A percentile compares a stretch with the other conserved stretches of the same genome.
phyloP scores from a whole-genome alignment of 2,797 vertebrate species.

The Spheniscus humboldti region DNA sequence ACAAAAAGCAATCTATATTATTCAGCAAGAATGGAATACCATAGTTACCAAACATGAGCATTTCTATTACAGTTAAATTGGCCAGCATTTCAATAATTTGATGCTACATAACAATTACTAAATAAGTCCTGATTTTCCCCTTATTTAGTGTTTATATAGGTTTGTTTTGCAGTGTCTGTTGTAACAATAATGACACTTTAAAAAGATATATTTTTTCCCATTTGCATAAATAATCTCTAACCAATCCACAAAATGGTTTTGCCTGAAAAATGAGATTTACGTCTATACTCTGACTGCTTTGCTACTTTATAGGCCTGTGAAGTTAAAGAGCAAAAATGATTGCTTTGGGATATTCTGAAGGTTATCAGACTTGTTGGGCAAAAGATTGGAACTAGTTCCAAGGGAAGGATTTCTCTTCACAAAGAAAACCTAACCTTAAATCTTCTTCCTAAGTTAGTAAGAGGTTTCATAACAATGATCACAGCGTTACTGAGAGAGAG shows the following conservation, averaged over 20 bases:
- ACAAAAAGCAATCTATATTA: not conserved
- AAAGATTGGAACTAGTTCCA: not conserved
- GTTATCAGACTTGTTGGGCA: not conserved
- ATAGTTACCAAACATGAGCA: not conserved
- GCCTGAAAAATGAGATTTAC: not conserved
- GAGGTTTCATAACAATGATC: not conserved
- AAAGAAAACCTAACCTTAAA: not conserved
- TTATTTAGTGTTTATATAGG: not conserved
- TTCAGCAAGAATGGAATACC: not conserved
- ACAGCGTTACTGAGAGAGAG: not conserved
- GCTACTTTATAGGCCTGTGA: not conserved
- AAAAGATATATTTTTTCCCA: accelerated
- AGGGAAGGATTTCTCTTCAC: not conserved
- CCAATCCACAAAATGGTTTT: not conserved
- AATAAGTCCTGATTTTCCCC: not conserved
- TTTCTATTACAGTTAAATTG: not conserved
- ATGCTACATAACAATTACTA: not conserved
- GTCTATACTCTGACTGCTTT: not conserved
- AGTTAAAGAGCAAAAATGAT: not conserved
- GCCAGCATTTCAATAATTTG: not conserved
- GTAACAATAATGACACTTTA: not conserved
- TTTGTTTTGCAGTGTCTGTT: not conserved
- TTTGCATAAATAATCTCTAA: not conserved
- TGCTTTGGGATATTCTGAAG: not conserved
- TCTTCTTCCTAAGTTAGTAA: not conserved